phyloP scores from a whole-genome alignment of 2,888 invertebrate genomes.

The Abscondita cerata region DNA sequence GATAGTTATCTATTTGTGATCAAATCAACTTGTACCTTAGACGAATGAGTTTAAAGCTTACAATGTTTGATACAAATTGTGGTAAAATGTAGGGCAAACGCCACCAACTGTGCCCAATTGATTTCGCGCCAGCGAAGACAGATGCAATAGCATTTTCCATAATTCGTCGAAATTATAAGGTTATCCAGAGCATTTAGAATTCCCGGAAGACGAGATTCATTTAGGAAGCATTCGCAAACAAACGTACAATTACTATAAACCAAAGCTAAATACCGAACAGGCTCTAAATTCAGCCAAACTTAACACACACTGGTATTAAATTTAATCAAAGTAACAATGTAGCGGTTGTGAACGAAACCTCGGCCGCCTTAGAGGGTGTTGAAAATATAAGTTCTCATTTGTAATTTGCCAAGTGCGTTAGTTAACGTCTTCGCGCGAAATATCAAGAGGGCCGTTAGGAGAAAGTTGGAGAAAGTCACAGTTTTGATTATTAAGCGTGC shows the following conservation, averaged over 20 bases:
- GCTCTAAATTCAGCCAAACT: conserved; percentile 37
- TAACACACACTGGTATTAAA: conserved; percentile 48
- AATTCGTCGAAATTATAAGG: conserved; percentile 18
- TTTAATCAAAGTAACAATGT: conserved; percentile 58
- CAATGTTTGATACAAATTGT: too few species aligned
- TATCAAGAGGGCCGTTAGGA: conserved; percentile 56
- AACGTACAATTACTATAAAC: conserved; percentile 37
- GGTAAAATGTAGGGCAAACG: too few species aligned
- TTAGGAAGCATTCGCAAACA: conserved; percentile 35
- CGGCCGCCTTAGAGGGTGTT: conserved; percentile 47
- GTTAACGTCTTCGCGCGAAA: conserved; percentile 54
- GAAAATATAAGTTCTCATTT: conserved; percentile 58
- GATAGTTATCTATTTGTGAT: too few species aligned
- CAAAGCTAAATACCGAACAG: conserved; percentile 37
- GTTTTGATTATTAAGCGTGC: conserved; percentile 56
- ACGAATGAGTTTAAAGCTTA: too few species aligned
- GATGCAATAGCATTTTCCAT: conserved; percentile 15
- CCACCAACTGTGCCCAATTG: too few species aligned
- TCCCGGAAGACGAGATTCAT: conserved; percentile 35
- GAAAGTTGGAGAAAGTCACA: conserved; percentile 56
- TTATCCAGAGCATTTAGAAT: conserved; percentile 25
- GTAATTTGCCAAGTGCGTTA: conserved; percentile 58
- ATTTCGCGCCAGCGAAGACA: too few species aligned
- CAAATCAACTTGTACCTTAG: too few species aligned
- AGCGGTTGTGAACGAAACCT: conserved; percentile 44